Evolutionary conservation across 2,797 vertebrate genomes (phyloP), one percentile per base, ranked within the genome.

Genomic region (Stomatorhinus walkeri): DNA sequence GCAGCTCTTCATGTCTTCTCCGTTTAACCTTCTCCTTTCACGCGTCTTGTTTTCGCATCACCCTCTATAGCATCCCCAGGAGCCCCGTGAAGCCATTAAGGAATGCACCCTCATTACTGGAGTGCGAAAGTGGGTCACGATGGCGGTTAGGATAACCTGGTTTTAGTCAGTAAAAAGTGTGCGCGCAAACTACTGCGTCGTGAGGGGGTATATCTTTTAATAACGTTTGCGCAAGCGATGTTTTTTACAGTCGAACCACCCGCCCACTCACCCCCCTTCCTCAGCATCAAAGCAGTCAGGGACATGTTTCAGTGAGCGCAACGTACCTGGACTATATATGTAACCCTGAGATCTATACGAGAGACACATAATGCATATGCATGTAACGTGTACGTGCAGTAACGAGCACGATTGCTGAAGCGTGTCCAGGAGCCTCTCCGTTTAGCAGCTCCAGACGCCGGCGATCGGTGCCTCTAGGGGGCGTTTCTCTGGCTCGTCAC

Each of bases 101-200:
- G 48, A 51, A 84, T 12, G 14, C 8, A 40, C 85, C 28, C 24
- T 36, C 52, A n/a, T 87, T 56, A 87, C 36, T 56, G 14, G 52
- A 12, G 51, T 56, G 24, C 24, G 14, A 87, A 87, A 87, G 28
- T 87, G 85, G 85, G 85, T 87, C 85, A 87, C 85, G 10, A 36
- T n/a, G 51, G 51, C 52, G 32, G 51, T 22, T 43, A 87, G 87
- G 40, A 87, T 8, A 46, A 54, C 32, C 54, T 40, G 56, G 19
- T 40, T 87, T 36, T 64, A 43, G 16, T 87, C 54, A 36, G 54
- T 64, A 61, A 56, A 61, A 86, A 86, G 85, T 59, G 51, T 36
- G 85, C 24, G 51, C 14, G 85, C 22, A 36, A 52, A 36, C 12
- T 32, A 49, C 40, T 86, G 85, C 16, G 16, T 54, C 28, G 52